Evolutionary conservation across 2,113 vertebrate species (phyloP), one percentile per base, ranked within the genome.

Genomic region (Speoplatyrhinus poulsoni): DNA sequence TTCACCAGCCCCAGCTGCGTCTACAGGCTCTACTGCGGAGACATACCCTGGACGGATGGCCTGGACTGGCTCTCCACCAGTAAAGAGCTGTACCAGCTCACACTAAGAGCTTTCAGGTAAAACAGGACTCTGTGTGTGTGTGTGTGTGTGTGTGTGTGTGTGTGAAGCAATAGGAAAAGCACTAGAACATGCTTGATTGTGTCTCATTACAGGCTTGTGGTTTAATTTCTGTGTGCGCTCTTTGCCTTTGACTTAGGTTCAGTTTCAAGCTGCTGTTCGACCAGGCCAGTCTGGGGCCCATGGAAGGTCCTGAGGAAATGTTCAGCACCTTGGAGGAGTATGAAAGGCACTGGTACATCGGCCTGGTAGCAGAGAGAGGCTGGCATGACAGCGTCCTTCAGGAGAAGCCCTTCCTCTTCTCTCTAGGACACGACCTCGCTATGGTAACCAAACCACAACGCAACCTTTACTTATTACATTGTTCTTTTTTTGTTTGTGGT

Each of bases 181-280:
- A 60, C 19, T 1, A 12, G 36, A 10, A 55, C 19, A 1, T 41
- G 0, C 12, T 50, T 61, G 47, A 58, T 68, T 58, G 32, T 70
- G 4, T 15, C 55, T 13, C 15, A 53, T n/a, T 10, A 41, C 4
- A 41, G 7, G 32, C 10, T 1, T 19, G 9, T 47, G 41, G 12
- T 60, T 65, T 63, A 0, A 55, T 69, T 19, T 66, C 3, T 70
- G 3, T n/a, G 48, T 33, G 5, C 62, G 0, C 48, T 26, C 60
- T 75, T 69, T 67, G 9, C 33, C 41, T 46, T 9, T 46, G 15
- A 41, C 46, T 16, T 75, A 99, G 98, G 84, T 98, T 96, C 65
- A 94, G 95, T 73, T 94, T 99, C 72, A 99, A 99, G 84, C 88
- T 99, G 16, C 95, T 98, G 93, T 91, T 99, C 87, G 98, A 99